phyloP scores from a whole-genome alignment of 2,888 invertebrate genomes.

The Nemotelus nigrinus region DNA sequence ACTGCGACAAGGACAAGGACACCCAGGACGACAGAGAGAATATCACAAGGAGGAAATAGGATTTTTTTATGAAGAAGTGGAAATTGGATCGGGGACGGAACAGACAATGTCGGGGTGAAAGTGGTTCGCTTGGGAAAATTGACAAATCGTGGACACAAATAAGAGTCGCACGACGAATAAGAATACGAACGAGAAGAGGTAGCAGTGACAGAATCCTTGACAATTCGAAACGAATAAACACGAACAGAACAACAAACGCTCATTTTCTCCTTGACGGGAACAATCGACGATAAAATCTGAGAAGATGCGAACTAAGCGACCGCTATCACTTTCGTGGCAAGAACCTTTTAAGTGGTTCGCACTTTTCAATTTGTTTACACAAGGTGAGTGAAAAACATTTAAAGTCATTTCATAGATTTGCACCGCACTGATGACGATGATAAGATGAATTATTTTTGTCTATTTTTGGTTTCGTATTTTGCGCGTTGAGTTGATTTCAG shows the following conservation, averaged over 20 bases:
- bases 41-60: slow-evolving; percentile 42
- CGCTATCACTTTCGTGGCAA: slow-evolving; percentile 13
- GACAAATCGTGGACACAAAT: slow-evolving; percentile 22
- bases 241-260: slow-evolving; percentile 7
- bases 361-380: slow-evolving; percentile 45
- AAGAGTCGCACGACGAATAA: slow-evolving; percentile 10
- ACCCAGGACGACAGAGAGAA: slow-evolving; percentile 5
- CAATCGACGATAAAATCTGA: slow-evolving; percentile 9
- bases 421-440: background rate
- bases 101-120: slow-evolving; percentile 32
- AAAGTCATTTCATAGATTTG: background rate
- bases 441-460: background rate
- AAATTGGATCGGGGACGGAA: slow-evolving; percentile 45
- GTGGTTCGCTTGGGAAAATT: slow-evolving; percentile 33
- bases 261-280: slow-evolving; percentile 10
- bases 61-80: slow-evolving; percentile 43
- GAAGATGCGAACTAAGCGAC: slow-evolving; percentile 2
- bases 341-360: slow-evolving; percentile 45
- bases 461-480: background rate
- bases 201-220: background rate
- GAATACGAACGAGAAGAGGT: background rate
- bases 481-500: too few species aligned
- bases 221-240: slow-evolving; percentile 9
- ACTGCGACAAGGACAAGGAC: background rate
- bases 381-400: slow-evolving; percentile 42